phyloP scores from a whole-genome alignment of 2,888 invertebrate genomes.

The Beris morrisii region DNA sequence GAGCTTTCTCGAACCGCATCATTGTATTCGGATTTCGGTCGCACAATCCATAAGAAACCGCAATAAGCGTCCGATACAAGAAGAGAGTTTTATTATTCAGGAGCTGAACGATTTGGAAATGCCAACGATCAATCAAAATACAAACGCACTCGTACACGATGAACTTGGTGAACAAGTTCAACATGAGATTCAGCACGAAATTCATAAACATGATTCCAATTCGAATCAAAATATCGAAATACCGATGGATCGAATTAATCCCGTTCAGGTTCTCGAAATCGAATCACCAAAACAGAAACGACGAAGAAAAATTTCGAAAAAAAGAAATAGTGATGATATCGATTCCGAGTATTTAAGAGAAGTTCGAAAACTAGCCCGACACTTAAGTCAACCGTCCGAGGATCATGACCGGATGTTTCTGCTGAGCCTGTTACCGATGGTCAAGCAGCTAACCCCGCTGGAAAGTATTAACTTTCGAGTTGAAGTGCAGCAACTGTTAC shows the following conservation, averaged over 20 bases:
- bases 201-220: too few species aligned
- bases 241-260: too few species aligned
- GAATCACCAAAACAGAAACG: background rate
- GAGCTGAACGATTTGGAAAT: too few species aligned
- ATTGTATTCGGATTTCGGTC: background rate
- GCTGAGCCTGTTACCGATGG: constrained; percentile 14
- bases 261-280: too few species aligned
- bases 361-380: constrained; percentile 15
- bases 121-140: too few species aligned
- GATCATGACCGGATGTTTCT: constrained; percentile 24
- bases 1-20: constrained; percentile 18
- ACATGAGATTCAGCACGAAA: too few species aligned
- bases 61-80: too few species aligned
- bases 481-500: constrained; percentile 14
- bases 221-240: too few species aligned
- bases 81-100: too few species aligned
- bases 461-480: constrained; percentile 23
- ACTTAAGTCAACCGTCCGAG: constrained; percentile 10
- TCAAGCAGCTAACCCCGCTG: constrained; percentile 7
- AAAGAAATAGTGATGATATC: background rate
- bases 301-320: background rate
- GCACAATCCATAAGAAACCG: too few species aligned
- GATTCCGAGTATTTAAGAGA: constrained; percentile 21
- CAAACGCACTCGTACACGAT: too few species aligned
- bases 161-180: too few species aligned